These are phyloP conservation scores for Syngnathus floridae DNA, from an alignment of 2,113 vertebrate species.

Conservation along the genomic window DNA sequence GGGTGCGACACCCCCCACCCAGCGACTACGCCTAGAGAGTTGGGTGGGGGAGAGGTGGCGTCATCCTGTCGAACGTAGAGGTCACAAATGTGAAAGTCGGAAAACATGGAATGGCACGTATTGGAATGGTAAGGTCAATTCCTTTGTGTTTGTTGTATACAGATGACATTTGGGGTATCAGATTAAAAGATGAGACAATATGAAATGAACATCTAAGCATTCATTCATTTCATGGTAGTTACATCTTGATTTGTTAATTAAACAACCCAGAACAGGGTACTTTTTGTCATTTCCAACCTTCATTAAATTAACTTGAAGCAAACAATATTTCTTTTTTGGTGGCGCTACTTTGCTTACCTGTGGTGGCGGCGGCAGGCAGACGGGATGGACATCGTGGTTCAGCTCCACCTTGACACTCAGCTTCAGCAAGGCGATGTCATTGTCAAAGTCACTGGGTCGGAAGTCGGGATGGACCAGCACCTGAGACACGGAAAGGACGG, in stretches of 20 bases:
- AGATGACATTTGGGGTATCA: no score
- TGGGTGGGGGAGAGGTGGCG: constrained; percentile 65
- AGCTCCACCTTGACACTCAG: constrained; percentile 75
- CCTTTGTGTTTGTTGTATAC: no score
- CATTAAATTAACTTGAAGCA: no score
- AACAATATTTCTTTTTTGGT: no score
- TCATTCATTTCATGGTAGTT: no score
- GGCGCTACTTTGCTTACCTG: constrained; percentile 26
- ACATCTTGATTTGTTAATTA: no score
- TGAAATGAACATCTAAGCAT: no score
- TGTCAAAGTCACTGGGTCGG: constrained; percentile 86
- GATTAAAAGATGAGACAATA: no score
- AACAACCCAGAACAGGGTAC: no score
- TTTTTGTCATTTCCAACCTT: no score
- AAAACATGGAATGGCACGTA: no score
- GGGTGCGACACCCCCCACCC: constrained; percentile 91
- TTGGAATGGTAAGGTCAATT: no score
- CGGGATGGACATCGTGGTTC: constrained; percentile 69
- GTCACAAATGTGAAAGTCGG: neutral
- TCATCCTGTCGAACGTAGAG: constrained; percentile 38
- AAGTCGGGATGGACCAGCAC: constrained; percentile 87
- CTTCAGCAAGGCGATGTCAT: constrained; percentile 88
- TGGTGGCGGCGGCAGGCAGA: constrained; percentile 80
- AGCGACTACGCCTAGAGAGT: constrained; percentile 84
- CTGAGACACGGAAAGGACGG: constrained; percentile 72